Evolutionary conservation across 2,888 invertebrate species (phyloP).

Genomic region (Drosophila hamatofila): DNA sequence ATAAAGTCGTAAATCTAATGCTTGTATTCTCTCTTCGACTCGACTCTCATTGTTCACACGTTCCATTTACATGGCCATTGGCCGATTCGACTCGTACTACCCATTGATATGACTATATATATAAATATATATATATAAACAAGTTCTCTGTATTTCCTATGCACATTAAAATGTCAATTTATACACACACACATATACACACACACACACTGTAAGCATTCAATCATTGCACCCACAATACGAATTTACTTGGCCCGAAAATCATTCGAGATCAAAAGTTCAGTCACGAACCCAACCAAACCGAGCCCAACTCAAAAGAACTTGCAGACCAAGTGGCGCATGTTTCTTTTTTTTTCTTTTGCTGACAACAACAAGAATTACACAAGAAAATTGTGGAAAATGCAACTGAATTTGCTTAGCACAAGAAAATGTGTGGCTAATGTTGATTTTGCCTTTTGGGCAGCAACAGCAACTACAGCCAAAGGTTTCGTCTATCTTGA

Average conservation of each 20-base stretch:
- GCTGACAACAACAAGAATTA: slow-evolving; percentile 18
- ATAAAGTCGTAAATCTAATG: slow-evolving; percentile 40
- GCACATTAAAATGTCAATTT: slow-evolving; percentile 78
- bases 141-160: slow-evolving; percentile 45
- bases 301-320: slow-evolving; percentile 45
- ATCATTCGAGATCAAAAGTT: slow-evolving; percentile 73
- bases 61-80: slow-evolving; percentile 76
- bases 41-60: slow-evolving; percentile 69
- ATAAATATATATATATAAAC: too few species aligned
- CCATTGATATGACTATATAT: slow-evolving; percentile 21
- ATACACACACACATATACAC: slow-evolving; percentile 46
- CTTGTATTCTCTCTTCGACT: slow-evolving; percentile 22
- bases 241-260: slow-evolving; percentile 53
- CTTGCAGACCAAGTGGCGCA: slow-evolving; percentile 52
- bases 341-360: slow-evolving; percentile 29
- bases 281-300: slow-evolving; percentile 67
- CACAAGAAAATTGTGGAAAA: slow-evolving; percentile 40
- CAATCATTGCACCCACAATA: slow-evolving; percentile 74
- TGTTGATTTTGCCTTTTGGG: slow-evolving; percentile 32
- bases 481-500: slow-evolving; percentile 17
- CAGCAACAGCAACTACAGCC: neutral
- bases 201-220: slow-evolving; percentile 48
- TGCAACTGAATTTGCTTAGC: slow-evolving; percentile 35
- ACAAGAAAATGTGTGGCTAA: slow-evolving; percentile 35
- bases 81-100: slow-evolving; percentile 44